phyloP scores from a whole-genome alignment of 1,140 invertebrate genomes.

The Teleogryllus occipitalis region DNA sequence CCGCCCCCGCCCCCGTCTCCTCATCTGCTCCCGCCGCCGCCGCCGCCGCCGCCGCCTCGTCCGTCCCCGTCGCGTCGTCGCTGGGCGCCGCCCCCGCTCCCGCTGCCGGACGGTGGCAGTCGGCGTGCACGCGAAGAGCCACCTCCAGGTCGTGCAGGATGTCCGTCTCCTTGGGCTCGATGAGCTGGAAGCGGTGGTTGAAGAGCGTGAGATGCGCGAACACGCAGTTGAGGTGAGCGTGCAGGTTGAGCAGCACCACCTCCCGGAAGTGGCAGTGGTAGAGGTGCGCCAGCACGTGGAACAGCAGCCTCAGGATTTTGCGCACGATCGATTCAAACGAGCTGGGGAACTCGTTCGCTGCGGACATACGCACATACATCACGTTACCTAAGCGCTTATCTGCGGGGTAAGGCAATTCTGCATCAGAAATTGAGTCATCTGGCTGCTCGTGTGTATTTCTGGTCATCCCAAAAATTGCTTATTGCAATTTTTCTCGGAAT shows the following conservation, averaged over 20 bases:
- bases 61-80: not conserved
- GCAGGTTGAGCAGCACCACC: conserved; percentile 82
- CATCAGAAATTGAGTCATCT: too few species aligned
- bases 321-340: conserved; percentile 91
- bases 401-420: too few species aligned
- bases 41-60: not conserved
- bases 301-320: conserved; percentile 91
- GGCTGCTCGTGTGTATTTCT: too few species aligned
- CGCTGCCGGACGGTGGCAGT: not conserved
- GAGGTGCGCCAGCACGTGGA: conserved; percentile 95
- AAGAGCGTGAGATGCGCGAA: conserved; percentile 91
- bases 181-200: conserved; percentile 78
- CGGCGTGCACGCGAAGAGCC: conserved; percentile 41
- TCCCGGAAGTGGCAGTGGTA: conserved; percentile 97
- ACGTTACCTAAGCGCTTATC: too few species aligned
- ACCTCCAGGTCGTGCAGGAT: conserved; percentile 78
- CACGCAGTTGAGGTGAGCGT: conserved; percentile 91
- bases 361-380: too few species aligned
- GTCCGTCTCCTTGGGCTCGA: conserved; percentile 93
- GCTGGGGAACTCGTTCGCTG: conserved; percentile 90
- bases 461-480: too few species aligned
- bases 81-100: not conserved
- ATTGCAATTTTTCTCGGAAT: too few species aligned
- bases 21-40: too few species aligned
- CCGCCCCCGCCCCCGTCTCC: not conserved